These are phyloP conservation scores for Saccostrea cuccullata DNA, from an alignment of 1,140 invertebrate species.

Conservation along the genomic window DNA sequence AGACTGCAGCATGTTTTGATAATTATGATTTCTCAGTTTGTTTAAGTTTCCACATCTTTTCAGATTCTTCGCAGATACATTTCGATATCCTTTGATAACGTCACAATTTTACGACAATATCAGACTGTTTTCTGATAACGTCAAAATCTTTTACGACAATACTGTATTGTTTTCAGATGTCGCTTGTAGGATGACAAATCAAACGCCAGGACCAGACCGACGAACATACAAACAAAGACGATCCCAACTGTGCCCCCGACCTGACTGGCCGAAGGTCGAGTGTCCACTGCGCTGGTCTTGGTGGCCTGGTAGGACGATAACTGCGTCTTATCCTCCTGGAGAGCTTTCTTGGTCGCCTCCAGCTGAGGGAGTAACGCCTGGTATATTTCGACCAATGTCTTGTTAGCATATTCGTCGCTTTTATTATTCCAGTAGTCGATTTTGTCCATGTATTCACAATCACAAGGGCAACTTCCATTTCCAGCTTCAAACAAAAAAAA, in stretches of 20 bases:
- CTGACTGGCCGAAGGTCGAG: not conserved
- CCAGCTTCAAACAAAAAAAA: not conserved
- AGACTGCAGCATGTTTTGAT: not conserved
- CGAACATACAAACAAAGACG: not conserved
- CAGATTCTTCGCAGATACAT: not conserved
- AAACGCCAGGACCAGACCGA: not conserved
- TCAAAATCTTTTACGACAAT: conserved; percentile 2
- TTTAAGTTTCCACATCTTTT: not conserved
- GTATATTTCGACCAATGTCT: conserved; percentile 6
- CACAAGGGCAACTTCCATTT: not conserved
- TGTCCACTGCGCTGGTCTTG: not conserved
- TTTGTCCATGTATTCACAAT: not conserved
- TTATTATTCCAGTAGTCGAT: conserved; percentile 13
- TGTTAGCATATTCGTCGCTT: conserved; percentile 11
- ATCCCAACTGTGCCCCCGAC: not conserved
- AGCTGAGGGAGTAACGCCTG: not conserved
- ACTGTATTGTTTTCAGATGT: not conserved
- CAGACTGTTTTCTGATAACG: not conserved
- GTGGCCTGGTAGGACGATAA: conserved; percentile 12
- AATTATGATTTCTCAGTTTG: not conserved
- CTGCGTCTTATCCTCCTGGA: not conserved
- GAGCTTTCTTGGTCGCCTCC: conserved; percentile 1
- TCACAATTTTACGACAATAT: not conserved
- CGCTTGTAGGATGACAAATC: conserved; percentile 9
- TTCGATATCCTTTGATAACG: not conserved